These are phyloP conservation scores for Cacoxenus indagator DNA, from an alignment of 2,888 invertebrate species.

Conservation along the genomic window DNA sequence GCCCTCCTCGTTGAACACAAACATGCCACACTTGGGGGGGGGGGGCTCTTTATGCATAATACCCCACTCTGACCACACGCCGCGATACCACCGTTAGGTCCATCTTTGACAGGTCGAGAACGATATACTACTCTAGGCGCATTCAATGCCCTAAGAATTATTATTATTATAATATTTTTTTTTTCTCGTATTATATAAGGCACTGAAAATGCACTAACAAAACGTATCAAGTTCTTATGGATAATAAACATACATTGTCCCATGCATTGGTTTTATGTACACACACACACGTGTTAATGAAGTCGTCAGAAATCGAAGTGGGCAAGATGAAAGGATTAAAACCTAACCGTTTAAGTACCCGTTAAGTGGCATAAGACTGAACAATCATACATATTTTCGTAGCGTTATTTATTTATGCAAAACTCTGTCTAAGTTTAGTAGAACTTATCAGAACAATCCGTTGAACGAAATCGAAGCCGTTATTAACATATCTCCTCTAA, in stretches of 20 bases:
- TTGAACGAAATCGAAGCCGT: background rate
- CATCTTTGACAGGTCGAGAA: too few relatives aligned
- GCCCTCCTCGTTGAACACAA: too few relatives aligned
- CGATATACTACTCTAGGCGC: background rate
- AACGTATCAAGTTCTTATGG: background rate
- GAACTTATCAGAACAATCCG: background rate
- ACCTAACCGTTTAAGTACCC: background rate
- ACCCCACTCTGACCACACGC: too few relatives aligned
- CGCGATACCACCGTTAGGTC: too few relatives aligned
- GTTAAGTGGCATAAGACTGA: conserved; percentile 15
- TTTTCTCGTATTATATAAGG: background rate
- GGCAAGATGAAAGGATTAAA: too few relatives aligned
- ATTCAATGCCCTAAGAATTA: background rate
- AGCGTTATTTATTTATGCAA: conserved; percentile 4
- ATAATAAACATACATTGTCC: background rate
- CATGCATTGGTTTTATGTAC: background rate
- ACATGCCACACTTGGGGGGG: too few relatives aligned
- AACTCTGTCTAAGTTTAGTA: background rate
- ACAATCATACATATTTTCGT: conserved; percentile 4
- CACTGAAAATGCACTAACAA: background rate
- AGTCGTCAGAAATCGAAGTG: background rate
- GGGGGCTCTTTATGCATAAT: too few relatives aligned
- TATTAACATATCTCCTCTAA: too few relatives aligned
- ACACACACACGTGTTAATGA: background rate
- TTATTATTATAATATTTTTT: background rate